Evolutionary conservation across 2,797 vertebrate genomes (phyloP).

Genomic region (Gadopsis marmoratus): DNA sequence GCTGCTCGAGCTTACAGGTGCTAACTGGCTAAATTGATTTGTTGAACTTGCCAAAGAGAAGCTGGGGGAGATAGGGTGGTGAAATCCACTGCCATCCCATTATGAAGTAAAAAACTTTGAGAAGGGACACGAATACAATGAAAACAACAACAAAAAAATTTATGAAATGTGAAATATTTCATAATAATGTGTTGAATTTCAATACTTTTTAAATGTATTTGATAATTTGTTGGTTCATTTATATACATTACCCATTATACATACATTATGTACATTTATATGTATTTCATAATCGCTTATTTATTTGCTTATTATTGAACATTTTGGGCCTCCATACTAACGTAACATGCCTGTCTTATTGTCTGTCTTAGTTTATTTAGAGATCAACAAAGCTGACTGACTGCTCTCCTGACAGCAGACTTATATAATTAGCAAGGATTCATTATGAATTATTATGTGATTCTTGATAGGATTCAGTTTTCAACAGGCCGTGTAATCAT

Average conservation of each 20-base stretch:
- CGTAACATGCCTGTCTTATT: neutral
- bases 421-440: neutral
- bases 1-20: neutral
- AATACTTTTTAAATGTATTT: neutral
- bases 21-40: neutral
- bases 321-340: neutral
- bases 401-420: neutral
- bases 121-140: neutral
- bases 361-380: neutral
- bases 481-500: constrained; percentile 13
- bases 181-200: neutral
- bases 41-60: neutral
- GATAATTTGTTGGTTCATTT: neutral
- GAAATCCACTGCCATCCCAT: neutral
- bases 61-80: neutral
- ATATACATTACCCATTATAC: neutral
- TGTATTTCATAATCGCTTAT: neutral
- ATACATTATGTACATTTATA: neutral
- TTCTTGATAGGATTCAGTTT: neutral
- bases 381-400: rapidly evolving
- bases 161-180: neutral
- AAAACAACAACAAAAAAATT: neutral
- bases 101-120: neutral
- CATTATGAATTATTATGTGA: neutral
- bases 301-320: neutral